phyloP scores from a whole-genome alignment of 2,797 vertebrate species.

The Chanos chanos region DNA sequence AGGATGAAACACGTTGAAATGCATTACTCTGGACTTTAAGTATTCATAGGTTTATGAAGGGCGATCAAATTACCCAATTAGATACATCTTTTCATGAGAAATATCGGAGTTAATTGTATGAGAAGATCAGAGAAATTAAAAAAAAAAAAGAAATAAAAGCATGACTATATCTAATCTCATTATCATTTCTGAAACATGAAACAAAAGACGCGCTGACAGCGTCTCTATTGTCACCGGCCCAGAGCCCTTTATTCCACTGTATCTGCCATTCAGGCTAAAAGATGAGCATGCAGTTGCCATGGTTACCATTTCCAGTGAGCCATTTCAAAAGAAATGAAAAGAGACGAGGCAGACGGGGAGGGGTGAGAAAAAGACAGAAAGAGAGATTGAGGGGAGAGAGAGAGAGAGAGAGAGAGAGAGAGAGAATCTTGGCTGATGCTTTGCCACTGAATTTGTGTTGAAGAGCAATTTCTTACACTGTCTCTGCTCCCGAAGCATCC shows the following conservation, averaged over 20 bases:
- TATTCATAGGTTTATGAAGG: too few species aligned
- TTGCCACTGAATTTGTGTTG: background rate
- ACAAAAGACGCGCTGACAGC: conserved; percentile 22
- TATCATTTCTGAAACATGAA: conserved; percentile 8
- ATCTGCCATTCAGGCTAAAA: conserved; percentile 35
- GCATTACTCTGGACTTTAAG: too few species aligned
- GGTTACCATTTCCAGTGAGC: conserved; percentile 48
- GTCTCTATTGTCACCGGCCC: conserved; percentile 23
- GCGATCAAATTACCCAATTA: too few species aligned
- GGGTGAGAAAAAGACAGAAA: conserved; percentile 13
- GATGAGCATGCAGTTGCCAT: conserved; percentile 54
- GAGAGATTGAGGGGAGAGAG: conserved; percentile 11
- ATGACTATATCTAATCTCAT: background rate
- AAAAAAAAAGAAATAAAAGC: too few species aligned
- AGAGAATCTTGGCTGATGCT: background rate
- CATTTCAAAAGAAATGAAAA: conserved; percentile 9
- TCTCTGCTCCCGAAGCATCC: background rate
- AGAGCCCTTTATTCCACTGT: conserved; percentile 10
- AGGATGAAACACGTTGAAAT: too few species aligned
- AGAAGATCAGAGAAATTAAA: too few species aligned
- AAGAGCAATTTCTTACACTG: too few species aligned
- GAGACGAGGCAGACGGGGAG: conserved; percentile 8
- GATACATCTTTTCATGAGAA: too few species aligned
- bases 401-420: conserved; percentile 3
- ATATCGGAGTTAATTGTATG: too few species aligned